Percentiles rank a stretch among this genome's conserved stretches.
Conservation (phyloP, 2,888 invertebrate species). For the Campoletis raptor region DNA sequence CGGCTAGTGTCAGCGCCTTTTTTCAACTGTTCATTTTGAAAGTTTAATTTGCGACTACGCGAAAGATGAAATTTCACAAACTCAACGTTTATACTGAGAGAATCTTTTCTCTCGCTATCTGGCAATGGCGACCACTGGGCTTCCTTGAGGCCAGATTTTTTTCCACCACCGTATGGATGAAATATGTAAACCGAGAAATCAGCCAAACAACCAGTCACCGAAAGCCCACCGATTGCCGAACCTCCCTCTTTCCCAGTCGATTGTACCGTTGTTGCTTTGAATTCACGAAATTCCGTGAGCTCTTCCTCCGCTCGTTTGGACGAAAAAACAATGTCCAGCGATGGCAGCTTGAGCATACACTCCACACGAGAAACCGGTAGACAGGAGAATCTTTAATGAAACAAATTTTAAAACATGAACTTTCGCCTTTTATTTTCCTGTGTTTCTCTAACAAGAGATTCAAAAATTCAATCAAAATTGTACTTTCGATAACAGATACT, state of each 20-base stretch:
- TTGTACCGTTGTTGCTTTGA: constrained; percentile 82
- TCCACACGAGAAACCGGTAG: constrained; percentile 97
- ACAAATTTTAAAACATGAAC: background rate
- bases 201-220: constrained; percentile 97
- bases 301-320: constrained; percentile 95
- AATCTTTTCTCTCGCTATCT: constrained; percentile 97
- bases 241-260: constrained; percentile 83
- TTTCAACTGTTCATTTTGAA: constrained; percentile 86
- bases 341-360: constrained; percentile 97
- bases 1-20: constrained; percentile 89
- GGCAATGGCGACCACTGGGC: constrained; percentile 95
- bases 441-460: background rate
- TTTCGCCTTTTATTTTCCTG: constrained; percentile 15
- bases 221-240: constrained; percentile 93
- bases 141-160: constrained; percentile 92
- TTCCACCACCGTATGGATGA: constrained; percentile 97
- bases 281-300: constrained; percentile 82
- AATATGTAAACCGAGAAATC: constrained; percentile 99
- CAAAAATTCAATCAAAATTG: background rate
- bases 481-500: too few species aligned
- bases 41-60: constrained; percentile 94
- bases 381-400: constrained; percentile 92
- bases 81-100: constrained; percentile 97
- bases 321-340: constrained; percentile 98
- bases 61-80: constrained; percentile 98